Evolutionary conservation across 2,797 vertebrate genomes (phyloP).

Genomic region (Hipposideros larvatus): DNA sequence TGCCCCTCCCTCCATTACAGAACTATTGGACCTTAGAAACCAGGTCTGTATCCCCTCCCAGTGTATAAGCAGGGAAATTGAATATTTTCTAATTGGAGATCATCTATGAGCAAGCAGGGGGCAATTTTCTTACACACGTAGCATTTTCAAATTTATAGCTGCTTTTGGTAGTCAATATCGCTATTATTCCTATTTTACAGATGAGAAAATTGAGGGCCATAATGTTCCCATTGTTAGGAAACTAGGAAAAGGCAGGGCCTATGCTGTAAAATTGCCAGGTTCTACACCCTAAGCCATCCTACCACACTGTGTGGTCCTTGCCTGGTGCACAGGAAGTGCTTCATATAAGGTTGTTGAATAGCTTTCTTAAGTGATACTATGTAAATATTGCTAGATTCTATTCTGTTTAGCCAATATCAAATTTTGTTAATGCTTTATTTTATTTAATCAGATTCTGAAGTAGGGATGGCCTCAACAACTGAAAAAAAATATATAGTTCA

Average conservation of each 20-base stretch:
- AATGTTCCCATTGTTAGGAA: background rate
- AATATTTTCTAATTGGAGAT: background rate
- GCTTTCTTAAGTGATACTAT: background rate
- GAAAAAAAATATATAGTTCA: background rate
- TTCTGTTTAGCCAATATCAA: background rate
- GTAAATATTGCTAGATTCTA: background rate
- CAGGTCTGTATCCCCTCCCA: background rate
- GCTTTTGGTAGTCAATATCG: background rate
- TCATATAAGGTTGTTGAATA: background rate
- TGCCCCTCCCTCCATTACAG: too few relatives aligned
- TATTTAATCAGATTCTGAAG: background rate
- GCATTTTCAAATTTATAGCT: background rate
- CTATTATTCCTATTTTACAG: background rate
- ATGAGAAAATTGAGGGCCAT: background rate
- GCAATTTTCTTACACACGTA: background rate
- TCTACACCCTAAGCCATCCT: background rate
- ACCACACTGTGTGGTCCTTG: background rate
- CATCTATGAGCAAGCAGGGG: background rate
- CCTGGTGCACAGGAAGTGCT: rapidly evolving
- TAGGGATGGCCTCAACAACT: background rate
- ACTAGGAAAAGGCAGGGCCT: background rate
- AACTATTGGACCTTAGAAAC: background rate
- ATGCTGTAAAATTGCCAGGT: background rate
- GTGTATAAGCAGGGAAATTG: background rate
- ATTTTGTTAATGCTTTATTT: background rate